Evolutionary conservation across 1,140 invertebrate genomes (phyloP).

Genomic region (Onthophagus taurus): DNA sequence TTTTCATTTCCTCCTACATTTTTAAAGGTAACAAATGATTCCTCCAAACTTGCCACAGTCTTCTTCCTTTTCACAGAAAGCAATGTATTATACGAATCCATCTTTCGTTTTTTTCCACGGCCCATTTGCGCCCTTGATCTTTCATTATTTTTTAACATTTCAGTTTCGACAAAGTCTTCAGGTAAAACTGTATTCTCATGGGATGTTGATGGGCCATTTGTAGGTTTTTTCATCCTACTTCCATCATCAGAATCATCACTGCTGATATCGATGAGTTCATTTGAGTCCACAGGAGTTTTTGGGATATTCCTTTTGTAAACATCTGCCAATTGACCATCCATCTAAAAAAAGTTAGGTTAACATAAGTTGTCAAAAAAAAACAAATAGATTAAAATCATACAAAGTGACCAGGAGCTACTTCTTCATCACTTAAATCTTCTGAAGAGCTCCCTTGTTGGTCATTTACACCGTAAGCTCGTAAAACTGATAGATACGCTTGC

Average conservation of each 20-base stretch:
- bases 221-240: slow-evolving; percentile 13
- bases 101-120: slow-evolving; percentile 18
- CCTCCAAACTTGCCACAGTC: slow-evolving; percentile 15
- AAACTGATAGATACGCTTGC: slow-evolving; percentile 40
- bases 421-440: slow-evolving; percentile 37
- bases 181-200: no score
- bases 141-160: no score
- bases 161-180: no score
- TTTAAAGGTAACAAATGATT: slow-evolving; percentile 21
- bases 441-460: slow-evolving; percentile 21
- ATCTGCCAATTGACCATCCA: slow-evolving; percentile 29
- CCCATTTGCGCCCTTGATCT: background rate
- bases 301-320: slow-evolving; percentile 22
- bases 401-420: slow-evolving; percentile 16
- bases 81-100: slow-evolving; percentile 26
- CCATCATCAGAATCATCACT: slow-evolving; percentile 32
- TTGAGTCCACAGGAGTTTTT: slow-evolving; percentile 24
- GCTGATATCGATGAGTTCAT: slow-evolving; percentile 36
- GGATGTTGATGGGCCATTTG: slow-evolving; percentile 23
- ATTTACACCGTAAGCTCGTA: slow-evolving; percentile 32
- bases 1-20: slow-evolving; percentile 68
- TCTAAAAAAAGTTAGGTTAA: no score
- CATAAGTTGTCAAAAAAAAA: background rate
- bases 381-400: background rate
- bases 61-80: slow-evolving; percentile 18